Conservation (phyloP, 2,113 vertebrate species). For the Macaca fascicularis region DNA sequence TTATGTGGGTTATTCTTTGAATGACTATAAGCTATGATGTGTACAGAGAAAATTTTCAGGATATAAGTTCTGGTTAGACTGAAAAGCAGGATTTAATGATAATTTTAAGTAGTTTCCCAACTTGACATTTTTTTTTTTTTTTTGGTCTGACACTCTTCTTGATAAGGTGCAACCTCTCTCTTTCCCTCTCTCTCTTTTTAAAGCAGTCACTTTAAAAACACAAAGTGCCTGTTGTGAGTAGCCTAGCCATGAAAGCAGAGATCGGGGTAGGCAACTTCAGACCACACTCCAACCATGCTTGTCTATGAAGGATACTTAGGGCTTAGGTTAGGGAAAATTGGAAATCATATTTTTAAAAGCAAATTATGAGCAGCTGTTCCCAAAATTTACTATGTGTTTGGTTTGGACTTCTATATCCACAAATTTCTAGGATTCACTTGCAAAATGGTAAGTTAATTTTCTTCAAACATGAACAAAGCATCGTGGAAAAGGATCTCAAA, state of each 20-base stretch:
- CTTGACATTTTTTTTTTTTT: not conserved
- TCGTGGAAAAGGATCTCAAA: not conserved
- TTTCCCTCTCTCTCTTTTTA: not conserved
- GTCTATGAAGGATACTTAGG: not conserved
- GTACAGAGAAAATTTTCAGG: not conserved
- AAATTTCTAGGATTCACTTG: not conserved
- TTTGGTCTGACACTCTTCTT: not conserved
- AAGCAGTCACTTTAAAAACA: not conserved
- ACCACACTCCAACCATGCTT: accelerated
- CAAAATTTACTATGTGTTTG: not conserved
- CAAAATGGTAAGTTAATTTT: conserved; percentile 31
- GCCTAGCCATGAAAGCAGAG: not conserved
- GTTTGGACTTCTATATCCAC: not conserved
- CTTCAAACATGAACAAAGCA: conserved; percentile 4
- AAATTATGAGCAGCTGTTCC: not conserved
- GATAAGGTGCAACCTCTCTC: not conserved
- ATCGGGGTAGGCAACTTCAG: not conserved
- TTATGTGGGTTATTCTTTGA: not conserved
- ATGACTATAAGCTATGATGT: not conserved
- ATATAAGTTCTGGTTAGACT: not conserved
- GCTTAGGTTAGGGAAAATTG: not conserved
- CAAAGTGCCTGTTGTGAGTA: not conserved
- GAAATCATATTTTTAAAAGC: not conserved
- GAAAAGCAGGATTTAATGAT: not conserved
- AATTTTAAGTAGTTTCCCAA: not conserved